Evolutionary conservation across 2,797 vertebrate species (phyloP), one percentile per base, ranked within the genome.

Genomic region (Nyctalus aviator): DNA sequence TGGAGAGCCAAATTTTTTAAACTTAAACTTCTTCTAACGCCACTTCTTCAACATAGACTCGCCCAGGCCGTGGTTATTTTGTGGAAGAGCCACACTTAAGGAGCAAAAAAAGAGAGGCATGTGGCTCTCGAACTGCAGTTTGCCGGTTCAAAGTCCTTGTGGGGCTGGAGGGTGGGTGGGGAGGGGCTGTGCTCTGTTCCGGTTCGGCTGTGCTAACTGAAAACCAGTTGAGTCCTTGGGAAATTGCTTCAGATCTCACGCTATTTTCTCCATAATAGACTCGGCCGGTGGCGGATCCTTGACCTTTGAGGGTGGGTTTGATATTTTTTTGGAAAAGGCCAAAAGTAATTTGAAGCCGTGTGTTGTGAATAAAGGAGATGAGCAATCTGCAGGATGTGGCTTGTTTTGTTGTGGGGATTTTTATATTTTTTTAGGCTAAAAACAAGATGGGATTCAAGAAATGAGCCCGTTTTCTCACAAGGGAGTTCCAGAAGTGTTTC

Each of bases 221-320:
- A 37, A 84, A 44, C 10, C 44, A 44, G 44, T 44, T 0, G 0
- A 8, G 35, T 75, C 93, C 83, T 37, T 87, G 81, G n/a, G 68
- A 96, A 91, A 93, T 48, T 75, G 81, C 79, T 89, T 94, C 84
- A 71, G 81, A 78, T 85, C 53, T 88, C 75, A 64, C 57, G 88
- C 46, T 71, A 2, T 85, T 90, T 93, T 91, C 91, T 62, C 84
- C 76, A 73, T 95, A 91, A 93, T 85, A 90, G 77, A 82, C 75
- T 94, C 0, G 2, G 44, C 69, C 57, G 21, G 41, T 79, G 77
- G 92, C 14, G 21, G 84, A 85, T 93, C 77, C 91, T 93, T 97
- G 96, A 96, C 96, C 92, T 96, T 85, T 95, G 84, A 95, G 90
- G 94, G 92, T 96, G 92, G 90, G 96, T 95, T 95, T 92, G 95